Percentiles rank a stretch among this genome's conserved stretches.
phyloP scores from a whole-genome alignment of 2,113 vertebrate genomes.

The Prionailurus bengalensis region DNA sequence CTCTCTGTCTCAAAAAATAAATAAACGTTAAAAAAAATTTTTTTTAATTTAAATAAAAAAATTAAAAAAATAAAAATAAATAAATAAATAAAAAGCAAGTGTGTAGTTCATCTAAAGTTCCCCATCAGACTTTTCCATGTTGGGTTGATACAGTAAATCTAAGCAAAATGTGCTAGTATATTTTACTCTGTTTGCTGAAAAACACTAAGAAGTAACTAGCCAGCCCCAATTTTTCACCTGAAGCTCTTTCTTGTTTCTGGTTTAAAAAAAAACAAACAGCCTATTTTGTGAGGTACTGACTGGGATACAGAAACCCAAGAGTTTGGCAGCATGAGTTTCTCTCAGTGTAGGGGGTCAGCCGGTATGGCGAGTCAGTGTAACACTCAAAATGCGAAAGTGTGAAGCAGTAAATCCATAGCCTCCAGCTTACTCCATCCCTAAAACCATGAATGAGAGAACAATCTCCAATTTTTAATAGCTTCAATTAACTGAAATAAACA shows the following conservation, averaged over 20 bases:
- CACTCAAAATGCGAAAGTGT: not conserved
- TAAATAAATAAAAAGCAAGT: not conserved
- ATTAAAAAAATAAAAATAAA: no score
- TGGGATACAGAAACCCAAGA: not conserved
- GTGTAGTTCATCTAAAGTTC: not conserved
- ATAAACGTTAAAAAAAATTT: no score
- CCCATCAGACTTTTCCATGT: not conserved
- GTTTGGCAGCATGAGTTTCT: not conserved
- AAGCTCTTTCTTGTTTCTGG: not conserved
- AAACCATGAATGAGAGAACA: not conserved
- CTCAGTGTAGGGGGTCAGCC: not conserved
- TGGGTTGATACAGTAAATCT: not conserved
- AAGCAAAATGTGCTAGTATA: not conserved
- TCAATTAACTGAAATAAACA: not conserved
- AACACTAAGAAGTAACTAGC: not conserved
- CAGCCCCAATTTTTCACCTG: not conserved
- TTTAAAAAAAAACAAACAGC: slow-evolving; percentile 22
- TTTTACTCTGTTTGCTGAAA: not conserved
- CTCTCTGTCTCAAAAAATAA: no score
- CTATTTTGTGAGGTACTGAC: not conserved
- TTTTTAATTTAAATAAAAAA: no score
- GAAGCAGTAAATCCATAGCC: not conserved
- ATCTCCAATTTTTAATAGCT: not conserved
- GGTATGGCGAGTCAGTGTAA: not conserved
- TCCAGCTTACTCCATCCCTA: not conserved